A percentile compares a stretch with the other conserved stretches of the same genome.
Conservation (phyloP, 2,888 invertebrate genomes). For the Sinodicranocentrus sp. region DNA sequence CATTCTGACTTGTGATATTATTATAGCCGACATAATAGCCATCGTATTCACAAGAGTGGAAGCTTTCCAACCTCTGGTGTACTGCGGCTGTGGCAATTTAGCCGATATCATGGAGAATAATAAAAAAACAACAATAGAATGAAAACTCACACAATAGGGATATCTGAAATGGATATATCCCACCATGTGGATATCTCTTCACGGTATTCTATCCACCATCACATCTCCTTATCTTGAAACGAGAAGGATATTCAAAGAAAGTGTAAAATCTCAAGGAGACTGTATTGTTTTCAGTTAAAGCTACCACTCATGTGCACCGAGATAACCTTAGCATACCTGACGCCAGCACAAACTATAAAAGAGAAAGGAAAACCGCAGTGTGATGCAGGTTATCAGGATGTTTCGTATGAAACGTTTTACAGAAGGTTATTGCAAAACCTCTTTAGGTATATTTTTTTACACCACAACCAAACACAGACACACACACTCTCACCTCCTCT, state of each 20-base stretch:
- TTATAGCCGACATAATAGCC: conserved; percentile 37
- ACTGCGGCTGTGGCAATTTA: conserved; percentile 17
- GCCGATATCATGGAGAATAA: conserved; percentile 3
- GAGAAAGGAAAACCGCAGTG: background rate
- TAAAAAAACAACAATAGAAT: conserved; percentile 15
- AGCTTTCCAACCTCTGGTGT: conserved; percentile 2
- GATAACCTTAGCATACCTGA: background rate
- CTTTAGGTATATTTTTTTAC: too few species aligned
- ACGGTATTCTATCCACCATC: too few species aligned
- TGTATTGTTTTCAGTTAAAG: background rate
- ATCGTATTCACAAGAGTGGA: conserved; percentile 11
- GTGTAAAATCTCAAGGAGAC: background rate
- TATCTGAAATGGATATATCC: background rate
- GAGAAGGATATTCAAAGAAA: background rate
- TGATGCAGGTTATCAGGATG: too few species aligned
- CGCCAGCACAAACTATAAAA: background rate
- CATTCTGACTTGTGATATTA: conserved; percentile 62
- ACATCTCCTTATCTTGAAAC: conserved; percentile 1
- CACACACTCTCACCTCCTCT: background rate
- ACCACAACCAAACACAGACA: background rate
- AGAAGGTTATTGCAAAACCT: too few species aligned
- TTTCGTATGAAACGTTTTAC: too few species aligned
- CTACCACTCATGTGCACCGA: background rate
- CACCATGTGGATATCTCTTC: background rate
- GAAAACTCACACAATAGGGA: background rate